Evolutionary conservation across 2,888 invertebrate species (phyloP).

Genomic region (Diloba caeruleocephala): DNA sequence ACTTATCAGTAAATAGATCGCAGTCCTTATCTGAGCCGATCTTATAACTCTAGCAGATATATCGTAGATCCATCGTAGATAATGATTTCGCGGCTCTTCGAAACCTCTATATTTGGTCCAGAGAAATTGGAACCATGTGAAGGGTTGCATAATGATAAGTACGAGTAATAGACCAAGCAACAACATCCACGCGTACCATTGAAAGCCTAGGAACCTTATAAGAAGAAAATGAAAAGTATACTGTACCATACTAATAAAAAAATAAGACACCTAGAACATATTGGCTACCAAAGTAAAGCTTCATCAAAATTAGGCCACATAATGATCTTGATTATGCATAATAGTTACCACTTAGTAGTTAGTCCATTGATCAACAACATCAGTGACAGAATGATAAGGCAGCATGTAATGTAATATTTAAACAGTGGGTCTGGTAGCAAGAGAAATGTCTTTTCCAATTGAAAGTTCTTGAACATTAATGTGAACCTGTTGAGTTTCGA

Average conservation of each 20-base stretch:
- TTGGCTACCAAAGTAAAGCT: no score
- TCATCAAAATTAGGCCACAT: no score
- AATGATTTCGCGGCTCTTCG: conserved; percentile 87
- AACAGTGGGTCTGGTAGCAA: conserved; percentile 94
- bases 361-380: conserved; percentile 77
- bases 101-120: conserved; percentile 89
- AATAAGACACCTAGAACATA: not conserved
- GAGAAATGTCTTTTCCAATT: conserved; percentile 92
- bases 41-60: conserved; percentile 90
- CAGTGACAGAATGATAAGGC: conserved; percentile 73
- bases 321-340: not conserved
- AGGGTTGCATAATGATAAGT: conserved; percentile 89
- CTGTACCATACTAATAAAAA: no score
- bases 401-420: conserved; percentile 91
- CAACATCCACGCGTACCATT: conserved; percentile 73
- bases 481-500: conserved; percentile 87
- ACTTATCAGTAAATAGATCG: conserved; percentile 92
- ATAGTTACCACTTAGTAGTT: conserved; percentile 78
- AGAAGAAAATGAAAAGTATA: conserved; percentile 6
- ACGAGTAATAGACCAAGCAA: conserved; percentile 63
- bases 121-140: conserved; percentile 93
- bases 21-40: conserved; percentile 90
- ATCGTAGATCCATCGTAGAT: conserved; percentile 89
- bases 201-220: conserved; percentile 73
- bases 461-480: conserved; percentile 83